Evolutionary conservation across 2,797 vertebrate species (phyloP), one percentile per base, ranked within the genome.

Genomic region (Myiothlypis chrysogaster): DNA sequence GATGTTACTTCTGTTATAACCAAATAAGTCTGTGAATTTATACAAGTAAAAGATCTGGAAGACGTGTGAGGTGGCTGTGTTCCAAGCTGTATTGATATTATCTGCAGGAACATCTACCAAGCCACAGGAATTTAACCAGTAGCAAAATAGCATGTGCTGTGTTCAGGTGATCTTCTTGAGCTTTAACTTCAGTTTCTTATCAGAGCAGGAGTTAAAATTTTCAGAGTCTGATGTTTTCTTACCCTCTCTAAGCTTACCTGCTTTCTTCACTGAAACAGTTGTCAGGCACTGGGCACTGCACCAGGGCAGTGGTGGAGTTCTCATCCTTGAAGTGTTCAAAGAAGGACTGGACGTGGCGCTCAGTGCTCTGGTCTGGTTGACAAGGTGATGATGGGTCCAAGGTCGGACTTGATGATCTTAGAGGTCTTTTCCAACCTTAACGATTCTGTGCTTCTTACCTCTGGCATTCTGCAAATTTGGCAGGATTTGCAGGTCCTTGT

Each of bases 61-160:
- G 80, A 70, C 68, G 24, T 17, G 53, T 5, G 61, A 92, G 59
- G 20, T 89, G 80, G 87, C 87, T 84, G 59, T 22, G 53, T 84
- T 82, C 90, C 87, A 78, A 52, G 52, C 43, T 50, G 25, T 35
- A 72, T 72, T 92, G 94, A 93, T 95, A 73, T 49, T 92, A 94
- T 91, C 90, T 86, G 68, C 50, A 89, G 81, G 77, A 89, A 94
- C 1, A 20, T 84, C 84, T 95, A 76, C 86, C 34, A 66, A 90
- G 53, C 93, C 90, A 68, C 93, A 95, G 90, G 95, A 94, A 95
- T 96, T 87, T 70, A 83, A 87, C 77, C 71, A 44, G 81, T 57
- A 91, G 89, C 81, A 90, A 89, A 92, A 68, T 4, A 86, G 16
- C 10, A 0, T 70, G 85, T 72, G 63, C 83, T 85, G 50, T 23